Conservation (phyloP, 2,797 vertebrate species). For the Paedocypris micromegethes region DNA sequence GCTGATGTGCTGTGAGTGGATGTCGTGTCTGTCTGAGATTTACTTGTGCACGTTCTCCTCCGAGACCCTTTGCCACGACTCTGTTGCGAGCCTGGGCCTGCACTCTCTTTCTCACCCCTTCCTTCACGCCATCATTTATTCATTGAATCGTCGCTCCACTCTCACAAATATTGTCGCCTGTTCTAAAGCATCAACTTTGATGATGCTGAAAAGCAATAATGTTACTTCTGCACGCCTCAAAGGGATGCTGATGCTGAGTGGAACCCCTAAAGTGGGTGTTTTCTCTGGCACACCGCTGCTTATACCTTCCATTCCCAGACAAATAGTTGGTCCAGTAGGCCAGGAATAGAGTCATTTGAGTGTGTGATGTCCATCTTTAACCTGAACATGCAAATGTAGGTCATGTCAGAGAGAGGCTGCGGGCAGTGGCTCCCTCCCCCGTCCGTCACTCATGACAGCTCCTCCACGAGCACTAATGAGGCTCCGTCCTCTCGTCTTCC, state of each 20-base stretch:
- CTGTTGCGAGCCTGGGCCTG: constrained; percentile 48
- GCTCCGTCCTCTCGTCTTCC: constrained; percentile 34
- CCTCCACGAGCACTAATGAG: constrained; percentile 50
- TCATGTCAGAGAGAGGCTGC: constrained; percentile 53
- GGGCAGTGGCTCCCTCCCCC: constrained; percentile 28
- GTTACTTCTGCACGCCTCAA: too few species aligned
- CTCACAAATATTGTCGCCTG: constrained; percentile 24
- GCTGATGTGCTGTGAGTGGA: constrained; percentile 71
- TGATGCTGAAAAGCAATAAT: too few species aligned
- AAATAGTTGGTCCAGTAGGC: background rate
- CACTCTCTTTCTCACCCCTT: constrained; percentile 58
- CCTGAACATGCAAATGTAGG: constrained; percentile 62
- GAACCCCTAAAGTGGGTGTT: too few species aligned
- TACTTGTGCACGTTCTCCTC: constrained; percentile 59
- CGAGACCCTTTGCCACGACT: constrained; percentile 58
- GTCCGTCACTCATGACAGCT: constrained; percentile 49
- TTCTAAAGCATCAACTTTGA: too few species aligned
- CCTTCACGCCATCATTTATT: constrained; percentile 67
- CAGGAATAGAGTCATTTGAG: background rate
- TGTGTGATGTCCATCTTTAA: constrained; percentile 5
- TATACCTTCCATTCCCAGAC: background rate
- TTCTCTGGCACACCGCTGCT: too few species aligned
- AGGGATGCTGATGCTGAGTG: too few species aligned
- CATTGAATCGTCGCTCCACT: constrained; percentile 55
- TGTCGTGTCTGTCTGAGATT: constrained; percentile 65